Conservation (phyloP, 2,113 vertebrate species). For the Cyanoliseus patagonus region DNA sequence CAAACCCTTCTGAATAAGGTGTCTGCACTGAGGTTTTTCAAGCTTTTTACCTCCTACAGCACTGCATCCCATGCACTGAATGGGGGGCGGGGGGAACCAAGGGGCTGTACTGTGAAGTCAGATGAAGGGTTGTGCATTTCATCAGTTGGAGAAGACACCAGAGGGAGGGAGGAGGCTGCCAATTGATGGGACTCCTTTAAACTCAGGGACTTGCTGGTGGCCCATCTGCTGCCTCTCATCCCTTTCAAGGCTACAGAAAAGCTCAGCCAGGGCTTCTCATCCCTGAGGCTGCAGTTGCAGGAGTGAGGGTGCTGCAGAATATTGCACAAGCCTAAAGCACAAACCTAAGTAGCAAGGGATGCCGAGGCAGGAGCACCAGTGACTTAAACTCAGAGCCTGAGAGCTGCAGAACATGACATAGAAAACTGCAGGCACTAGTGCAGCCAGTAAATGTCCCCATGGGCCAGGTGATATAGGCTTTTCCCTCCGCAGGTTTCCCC, state of each 20-base stretch:
- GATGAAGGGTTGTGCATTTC: neutral
- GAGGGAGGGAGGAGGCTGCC: neutral
- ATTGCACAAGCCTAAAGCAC: neutral
- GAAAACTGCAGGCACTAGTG: neutral
- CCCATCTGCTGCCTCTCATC: neutral
- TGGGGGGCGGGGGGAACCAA: neutral
- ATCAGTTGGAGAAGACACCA: neutral
- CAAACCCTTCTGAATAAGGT: neutral
- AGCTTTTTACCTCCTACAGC: neutral
- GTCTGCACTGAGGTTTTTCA: neutral
- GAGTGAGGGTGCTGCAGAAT: neutral
- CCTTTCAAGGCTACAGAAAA: neutral
- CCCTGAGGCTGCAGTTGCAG: neutral
- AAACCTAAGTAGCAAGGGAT: neutral
- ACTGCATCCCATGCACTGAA: neutral
- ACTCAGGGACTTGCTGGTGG: neutral
- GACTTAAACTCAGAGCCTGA: neutral
- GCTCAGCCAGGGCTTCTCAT: neutral
- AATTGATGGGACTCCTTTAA: neutral
- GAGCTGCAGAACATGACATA: neutral
- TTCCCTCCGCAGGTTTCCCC: neutral
- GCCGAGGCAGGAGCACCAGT: fast-evolving
- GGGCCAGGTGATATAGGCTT: neutral
- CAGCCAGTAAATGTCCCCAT: neutral
- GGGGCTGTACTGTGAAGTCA: neutral